Percentiles rank a stretch among this genome's conserved stretches.
Conservation (phyloP, 2,888 invertebrate species). For the Himalopsyche tibetana region DNA sequence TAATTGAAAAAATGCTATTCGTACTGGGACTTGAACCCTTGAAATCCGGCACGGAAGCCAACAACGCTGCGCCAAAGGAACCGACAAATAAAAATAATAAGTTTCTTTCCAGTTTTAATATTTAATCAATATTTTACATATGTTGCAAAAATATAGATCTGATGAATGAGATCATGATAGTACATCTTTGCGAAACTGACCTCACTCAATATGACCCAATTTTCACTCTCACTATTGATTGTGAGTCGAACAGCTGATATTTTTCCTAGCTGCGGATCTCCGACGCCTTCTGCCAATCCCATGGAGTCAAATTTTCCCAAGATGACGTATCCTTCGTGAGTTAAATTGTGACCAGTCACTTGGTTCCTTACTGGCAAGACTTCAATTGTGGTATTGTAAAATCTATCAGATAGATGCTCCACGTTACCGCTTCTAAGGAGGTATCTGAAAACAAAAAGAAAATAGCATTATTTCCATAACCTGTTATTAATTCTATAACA, state of each 20-base stretch:
- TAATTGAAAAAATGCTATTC: no score
- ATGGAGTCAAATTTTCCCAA: conserved; percentile 88
- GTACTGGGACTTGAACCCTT: no score
- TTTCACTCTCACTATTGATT: conserved; percentile 87
- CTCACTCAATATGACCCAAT: conserved; percentile 95
- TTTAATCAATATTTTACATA: no score
- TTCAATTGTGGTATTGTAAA: conserved; percentile 92
- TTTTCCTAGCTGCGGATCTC: conserved; percentile 82
- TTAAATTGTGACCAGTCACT: conserved; percentile 76
- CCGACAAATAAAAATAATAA: no score
- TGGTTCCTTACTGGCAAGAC: conserved; percentile 77
- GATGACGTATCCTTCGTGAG: conserved; percentile 82
- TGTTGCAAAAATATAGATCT: no score
- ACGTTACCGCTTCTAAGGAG: conserved; percentile 92
- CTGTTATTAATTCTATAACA: no score
- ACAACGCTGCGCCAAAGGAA: no score
- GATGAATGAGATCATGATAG: conserved; percentile 64
- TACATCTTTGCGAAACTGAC: conserved; percentile 74
- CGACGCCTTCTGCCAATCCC: conserved; percentile 86
- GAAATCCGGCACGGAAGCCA: no score
- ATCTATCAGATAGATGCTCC: conserved; percentile 92
- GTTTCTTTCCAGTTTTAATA: no score
- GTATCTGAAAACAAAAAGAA: conserved; percentile 78
- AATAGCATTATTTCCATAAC: no score
- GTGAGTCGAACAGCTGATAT: conserved; percentile 85